A percentile compares a stretch with the other conserved stretches of the same genome.
phyloP scores from a whole-genome alignment of 2,888 invertebrate species.

The Archaeoteleia sp. region DNA sequence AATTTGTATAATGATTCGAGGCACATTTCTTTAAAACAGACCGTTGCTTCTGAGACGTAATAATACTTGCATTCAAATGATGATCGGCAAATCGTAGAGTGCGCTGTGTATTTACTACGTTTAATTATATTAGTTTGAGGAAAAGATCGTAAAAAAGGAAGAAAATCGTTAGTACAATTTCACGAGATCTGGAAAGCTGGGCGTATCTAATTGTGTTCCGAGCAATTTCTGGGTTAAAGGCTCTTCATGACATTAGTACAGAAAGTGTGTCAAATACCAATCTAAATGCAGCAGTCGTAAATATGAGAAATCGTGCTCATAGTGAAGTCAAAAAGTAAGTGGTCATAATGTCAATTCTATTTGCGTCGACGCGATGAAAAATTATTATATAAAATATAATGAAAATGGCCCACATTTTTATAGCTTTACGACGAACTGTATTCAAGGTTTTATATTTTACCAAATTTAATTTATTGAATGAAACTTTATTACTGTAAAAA shows the following conservation, averaged over 20 bases:
- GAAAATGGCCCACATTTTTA: too few relatives aligned
- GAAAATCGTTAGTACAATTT: slow-evolving; percentile 15
- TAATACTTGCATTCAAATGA: slow-evolving; percentile 7
- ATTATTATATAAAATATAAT: too few relatives aligned
- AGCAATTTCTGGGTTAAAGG: slow-evolving; percentile 41
- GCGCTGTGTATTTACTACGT: slow-evolving; percentile 1
- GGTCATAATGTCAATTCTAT: too few relatives aligned
- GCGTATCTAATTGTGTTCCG: slow-evolving; percentile 38
- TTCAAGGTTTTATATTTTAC: too few relatives aligned
- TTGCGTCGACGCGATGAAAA: too few relatives aligned
- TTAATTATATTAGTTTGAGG: slow-evolving; percentile 2
- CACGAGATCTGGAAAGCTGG: slow-evolving; percentile 39
- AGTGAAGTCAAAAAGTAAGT: too few relatives aligned
- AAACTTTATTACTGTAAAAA: too few relatives aligned
- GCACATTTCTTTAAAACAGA: neutral
- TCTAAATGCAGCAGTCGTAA: slow-evolving; percentile 29
- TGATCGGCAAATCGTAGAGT: slow-evolving; percentile 1
- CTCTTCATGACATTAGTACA: slow-evolving; percentile 38
- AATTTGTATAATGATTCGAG: slow-evolving; percentile 4
- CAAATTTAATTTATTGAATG: too few relatives aligned
- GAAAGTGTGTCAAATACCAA: slow-evolving; percentile 44
- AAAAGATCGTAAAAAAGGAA: neutral
- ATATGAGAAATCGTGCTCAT: slow-evolving; percentile 3
- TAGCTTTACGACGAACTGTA: too few relatives aligned
- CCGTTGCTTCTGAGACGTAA: slow-evolving; percentile 5